Percentiles rank a stretch among this genome's conserved stretches.
These are phyloP conservation scores for Tigriopus japonicus DNA, from an alignment of 1,140 invertebrate genomes.

Conservation along the genomic window DNA sequence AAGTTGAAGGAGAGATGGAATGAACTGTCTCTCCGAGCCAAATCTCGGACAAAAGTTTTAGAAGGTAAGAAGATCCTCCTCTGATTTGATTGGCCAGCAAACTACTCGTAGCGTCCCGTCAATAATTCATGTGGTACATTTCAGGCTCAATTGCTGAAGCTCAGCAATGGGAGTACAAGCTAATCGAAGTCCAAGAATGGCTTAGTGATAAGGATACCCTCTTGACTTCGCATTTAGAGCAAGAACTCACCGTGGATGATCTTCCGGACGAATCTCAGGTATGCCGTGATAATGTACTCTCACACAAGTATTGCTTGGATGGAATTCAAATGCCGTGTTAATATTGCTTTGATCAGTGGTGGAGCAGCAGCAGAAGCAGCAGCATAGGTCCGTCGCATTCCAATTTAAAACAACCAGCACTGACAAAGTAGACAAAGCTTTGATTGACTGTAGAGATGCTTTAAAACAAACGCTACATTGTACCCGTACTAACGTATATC, in stretches of 20 bases:
- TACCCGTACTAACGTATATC: no score
- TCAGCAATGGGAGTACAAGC: conserved; percentile 51
- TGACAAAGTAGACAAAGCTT: no score
- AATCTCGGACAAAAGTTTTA: conserved; percentile 11
- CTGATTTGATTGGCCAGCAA: neutral
- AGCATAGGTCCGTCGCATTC: no score
- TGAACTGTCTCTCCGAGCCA: conserved; percentile 37
- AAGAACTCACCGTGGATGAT: conserved; percentile 57
- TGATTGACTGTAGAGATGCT: no score
- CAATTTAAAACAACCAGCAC: no score
- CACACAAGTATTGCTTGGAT: no score
- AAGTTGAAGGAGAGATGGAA: conserved; percentile 43
- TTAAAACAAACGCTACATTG: no score
- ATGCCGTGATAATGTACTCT: conserved; percentile 20
- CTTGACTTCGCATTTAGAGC: conserved; percentile 49
- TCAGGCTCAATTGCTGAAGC: conserved; percentile 51
- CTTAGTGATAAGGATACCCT: conserved; percentile 45
- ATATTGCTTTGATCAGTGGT: no score
- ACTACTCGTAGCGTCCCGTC: neutral
- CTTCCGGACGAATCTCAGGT: conserved; percentile 60
- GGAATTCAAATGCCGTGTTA: no score
- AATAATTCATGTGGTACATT: neutral
- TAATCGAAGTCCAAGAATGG: conserved; percentile 53
- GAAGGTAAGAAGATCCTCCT: neutral
- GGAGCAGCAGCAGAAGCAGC: no score